Conservation (phyloP, 2,888 invertebrate species). For the Lasioglossum pauxillum region DNA sequence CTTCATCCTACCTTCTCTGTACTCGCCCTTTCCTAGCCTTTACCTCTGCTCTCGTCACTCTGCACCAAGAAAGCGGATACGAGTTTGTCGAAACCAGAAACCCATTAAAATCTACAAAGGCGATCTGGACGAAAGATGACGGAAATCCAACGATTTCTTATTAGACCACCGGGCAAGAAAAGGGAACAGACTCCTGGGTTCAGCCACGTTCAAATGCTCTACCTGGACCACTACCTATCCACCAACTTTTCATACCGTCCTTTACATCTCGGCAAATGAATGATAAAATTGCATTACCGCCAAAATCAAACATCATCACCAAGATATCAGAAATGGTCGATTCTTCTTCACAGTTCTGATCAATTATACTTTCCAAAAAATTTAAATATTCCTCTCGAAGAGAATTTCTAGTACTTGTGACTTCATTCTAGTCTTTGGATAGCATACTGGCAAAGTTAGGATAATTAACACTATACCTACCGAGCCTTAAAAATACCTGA, state of each 20-base stretch:
- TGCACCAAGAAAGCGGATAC: constrained; percentile 66
- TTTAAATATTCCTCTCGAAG: not conserved
- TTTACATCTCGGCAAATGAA: not conserved
- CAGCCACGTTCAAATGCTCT: constrained; percentile 32
- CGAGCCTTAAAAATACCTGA: too few species aligned
- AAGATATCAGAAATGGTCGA: not conserved
- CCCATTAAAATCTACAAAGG: constrained; percentile 73
- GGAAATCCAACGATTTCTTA: constrained; percentile 66
- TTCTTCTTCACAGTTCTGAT: not conserved
- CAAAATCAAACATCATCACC: too few species aligned
- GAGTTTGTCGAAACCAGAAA: constrained; percentile 71
- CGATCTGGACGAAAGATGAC: constrained; percentile 60
- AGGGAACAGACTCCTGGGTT: constrained; percentile 44
- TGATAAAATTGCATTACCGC: constrained; percentile 7
- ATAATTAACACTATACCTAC: too few species aligned
- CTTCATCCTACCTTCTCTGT: constrained; percentile 28
- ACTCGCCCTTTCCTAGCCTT: constrained; percentile 41
- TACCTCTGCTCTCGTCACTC: constrained; percentile 50
- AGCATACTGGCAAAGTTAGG: too few species aligned
- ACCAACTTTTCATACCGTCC: constrained; percentile 20
- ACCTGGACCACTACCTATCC: constrained; percentile 1
- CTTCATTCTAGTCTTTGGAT: too few species aligned
- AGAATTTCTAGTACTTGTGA: not conserved
- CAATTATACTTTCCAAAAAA: not conserved
- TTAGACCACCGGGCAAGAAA: constrained; percentile 58